Evolutionary conservation across 2,113 vertebrate genomes (phyloP).

Genomic region (Eira barbara): DNA sequence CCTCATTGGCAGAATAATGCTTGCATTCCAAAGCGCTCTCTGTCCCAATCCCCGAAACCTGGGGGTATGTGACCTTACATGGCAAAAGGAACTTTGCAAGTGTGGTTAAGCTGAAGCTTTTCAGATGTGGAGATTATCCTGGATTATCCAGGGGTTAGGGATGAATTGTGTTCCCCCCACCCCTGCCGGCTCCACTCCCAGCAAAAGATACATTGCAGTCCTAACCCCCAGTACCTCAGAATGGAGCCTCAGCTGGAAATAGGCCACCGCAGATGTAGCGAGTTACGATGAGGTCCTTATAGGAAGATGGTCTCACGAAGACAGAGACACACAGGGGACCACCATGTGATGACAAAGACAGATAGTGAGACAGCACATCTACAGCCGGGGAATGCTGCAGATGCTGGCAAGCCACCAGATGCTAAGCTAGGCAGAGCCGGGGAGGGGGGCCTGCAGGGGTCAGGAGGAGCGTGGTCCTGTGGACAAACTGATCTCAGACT

Average conservation of each 20-base stretch:
- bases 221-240: background rate
- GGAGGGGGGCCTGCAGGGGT: background rate
- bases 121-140: background rate
- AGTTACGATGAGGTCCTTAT: background rate
- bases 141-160: background rate
- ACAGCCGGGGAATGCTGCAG: background rate
- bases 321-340: background rate
- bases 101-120: background rate
- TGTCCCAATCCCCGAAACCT: background rate
- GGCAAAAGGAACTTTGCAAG: background rate
- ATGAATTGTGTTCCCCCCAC: background rate
- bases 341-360: background rate
- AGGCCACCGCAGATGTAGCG: background rate
- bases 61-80: background rate
- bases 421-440: background rate
- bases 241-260: background rate
- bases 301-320: background rate
- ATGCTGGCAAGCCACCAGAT: too few relatives aligned
- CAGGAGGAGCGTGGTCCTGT: background rate
- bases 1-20: background rate
- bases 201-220: background rate
- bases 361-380: too few relatives aligned
- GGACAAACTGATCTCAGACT: background rate
- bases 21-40: too few relatives aligned
- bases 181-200: background rate